These are phyloP conservation scores for Uria aalge DNA, from an alignment of 2,113 vertebrate species.

Conservation along the genomic window DNA sequence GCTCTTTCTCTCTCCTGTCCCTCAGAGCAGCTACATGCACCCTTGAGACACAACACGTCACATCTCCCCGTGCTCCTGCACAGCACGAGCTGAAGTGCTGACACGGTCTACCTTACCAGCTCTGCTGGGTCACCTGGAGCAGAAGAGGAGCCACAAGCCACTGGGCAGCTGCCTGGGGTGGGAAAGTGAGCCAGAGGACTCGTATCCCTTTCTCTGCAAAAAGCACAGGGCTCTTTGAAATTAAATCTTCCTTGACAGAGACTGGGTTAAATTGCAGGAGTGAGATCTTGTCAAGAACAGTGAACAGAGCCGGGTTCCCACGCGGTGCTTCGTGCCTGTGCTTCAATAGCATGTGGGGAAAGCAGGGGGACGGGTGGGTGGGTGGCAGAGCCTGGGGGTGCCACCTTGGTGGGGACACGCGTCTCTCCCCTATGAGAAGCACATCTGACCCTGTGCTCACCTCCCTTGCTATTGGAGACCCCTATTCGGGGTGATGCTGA, in stretches of 20 bases:
- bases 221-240: background rate
- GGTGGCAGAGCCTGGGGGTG: background rate
- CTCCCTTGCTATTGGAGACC: background rate
- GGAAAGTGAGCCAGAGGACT: background rate
- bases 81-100: background rate
- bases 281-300: background rate
- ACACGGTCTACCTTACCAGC: background rate
- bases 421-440: fast-evolving
- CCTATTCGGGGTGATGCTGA: fast-evolving
- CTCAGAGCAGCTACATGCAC: background rate
- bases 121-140: background rate
- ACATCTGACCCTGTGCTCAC: fast-evolving
- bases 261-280: background rate
- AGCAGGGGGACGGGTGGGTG: fast-evolving
- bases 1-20: background rate
- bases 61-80: background rate
- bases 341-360: fast-evolving
- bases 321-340: background rate
- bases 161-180: background rate
- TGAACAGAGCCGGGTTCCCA: background rate
- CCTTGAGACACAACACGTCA: background rate
- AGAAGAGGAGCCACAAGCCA: background rate
- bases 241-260: background rate
- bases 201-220: background rate
- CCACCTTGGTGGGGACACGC: fast-evolving